These are phyloP conservation scores for Tenthredo notha DNA, from an alignment of 2,888 invertebrate genomes.

Conservation along the genomic window DNA sequence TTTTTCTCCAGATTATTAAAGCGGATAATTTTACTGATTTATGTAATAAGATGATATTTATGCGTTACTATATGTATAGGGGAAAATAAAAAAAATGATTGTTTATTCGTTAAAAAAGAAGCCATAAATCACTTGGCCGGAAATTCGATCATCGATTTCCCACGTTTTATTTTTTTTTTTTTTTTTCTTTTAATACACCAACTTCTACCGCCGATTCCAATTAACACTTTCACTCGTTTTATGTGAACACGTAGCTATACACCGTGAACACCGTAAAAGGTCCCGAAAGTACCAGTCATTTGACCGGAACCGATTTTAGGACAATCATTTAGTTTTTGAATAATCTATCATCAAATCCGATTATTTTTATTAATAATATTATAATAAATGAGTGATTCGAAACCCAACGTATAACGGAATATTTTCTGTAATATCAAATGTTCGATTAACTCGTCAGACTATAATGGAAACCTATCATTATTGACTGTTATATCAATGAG, in stretches of 20 bases:
- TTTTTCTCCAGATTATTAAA: neutral
- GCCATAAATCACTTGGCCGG: neutral
- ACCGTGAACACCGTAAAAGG: neutral
- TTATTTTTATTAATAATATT: neutral
- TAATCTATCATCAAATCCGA: neutral
- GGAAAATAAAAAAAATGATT: neutral
- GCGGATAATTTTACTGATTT: neutral
- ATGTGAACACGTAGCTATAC: neutral
- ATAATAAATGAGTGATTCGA: neutral
- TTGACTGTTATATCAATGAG: neutral
- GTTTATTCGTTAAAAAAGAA: neutral
- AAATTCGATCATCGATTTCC: neutral
- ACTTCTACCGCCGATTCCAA: neutral
- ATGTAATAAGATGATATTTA: neutral
- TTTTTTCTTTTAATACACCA: neutral
- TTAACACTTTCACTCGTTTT: conserved; percentile 5
- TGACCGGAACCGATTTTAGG: neutral
- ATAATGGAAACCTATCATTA: neutral
- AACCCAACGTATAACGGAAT: neutral
- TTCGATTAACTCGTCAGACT: neutral
- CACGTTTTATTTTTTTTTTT: too few relatives aligned
- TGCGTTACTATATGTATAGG: neutral
- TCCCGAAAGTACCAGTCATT: neutral
- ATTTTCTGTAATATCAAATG: neutral
- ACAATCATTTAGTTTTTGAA: too few relatives aligned